phyloP scores from a whole-genome alignment of 2,113 vertebrate species.

The Oryzias javanicus region DNA sequence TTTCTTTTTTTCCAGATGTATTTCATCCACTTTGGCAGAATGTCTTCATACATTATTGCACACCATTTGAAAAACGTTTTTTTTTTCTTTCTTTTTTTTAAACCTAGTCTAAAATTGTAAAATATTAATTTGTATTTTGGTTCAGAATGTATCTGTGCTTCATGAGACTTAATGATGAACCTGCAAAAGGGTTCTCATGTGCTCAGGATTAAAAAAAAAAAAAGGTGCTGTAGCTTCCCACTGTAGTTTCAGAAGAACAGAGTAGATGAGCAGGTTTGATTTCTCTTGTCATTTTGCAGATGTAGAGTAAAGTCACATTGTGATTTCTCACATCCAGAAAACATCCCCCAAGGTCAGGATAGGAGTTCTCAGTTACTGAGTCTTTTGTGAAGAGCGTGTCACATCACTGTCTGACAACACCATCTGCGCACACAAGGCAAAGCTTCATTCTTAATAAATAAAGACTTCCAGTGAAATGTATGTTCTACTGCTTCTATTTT shows the following conservation, averaged over 20 bases:
- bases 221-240: too few species aligned
- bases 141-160: too few species aligned
- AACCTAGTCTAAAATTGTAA: too few species aligned
- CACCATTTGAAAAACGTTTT: too few species aligned
- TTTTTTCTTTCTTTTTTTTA: too few species aligned
- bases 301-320: constrained; percentile 25
- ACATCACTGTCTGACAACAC: constrained; percentile 40
- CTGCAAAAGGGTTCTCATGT: too few species aligned
- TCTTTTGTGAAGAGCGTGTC: constrained; percentile 16
- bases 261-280: constrained; percentile 24
- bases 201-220: too few species aligned
- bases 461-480: neutral
- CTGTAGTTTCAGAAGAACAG: neutral
- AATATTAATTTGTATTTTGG: too few species aligned
- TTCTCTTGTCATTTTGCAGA: constrained; percentile 31
- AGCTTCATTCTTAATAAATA: constrained; percentile 19
- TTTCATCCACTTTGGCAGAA: too few species aligned
- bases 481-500: neutral
- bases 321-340: constrained; percentile 22
- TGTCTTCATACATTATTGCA: too few species aligned
- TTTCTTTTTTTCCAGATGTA: too few species aligned
- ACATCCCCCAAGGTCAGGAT: constrained; percentile 27
- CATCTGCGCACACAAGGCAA: constrained; percentile 10
- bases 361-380: constrained; percentile 15
- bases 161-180: neutral